Conservation (phyloP, 2,888 invertebrate genomes). For the Trachelus iudaicus region DNA sequence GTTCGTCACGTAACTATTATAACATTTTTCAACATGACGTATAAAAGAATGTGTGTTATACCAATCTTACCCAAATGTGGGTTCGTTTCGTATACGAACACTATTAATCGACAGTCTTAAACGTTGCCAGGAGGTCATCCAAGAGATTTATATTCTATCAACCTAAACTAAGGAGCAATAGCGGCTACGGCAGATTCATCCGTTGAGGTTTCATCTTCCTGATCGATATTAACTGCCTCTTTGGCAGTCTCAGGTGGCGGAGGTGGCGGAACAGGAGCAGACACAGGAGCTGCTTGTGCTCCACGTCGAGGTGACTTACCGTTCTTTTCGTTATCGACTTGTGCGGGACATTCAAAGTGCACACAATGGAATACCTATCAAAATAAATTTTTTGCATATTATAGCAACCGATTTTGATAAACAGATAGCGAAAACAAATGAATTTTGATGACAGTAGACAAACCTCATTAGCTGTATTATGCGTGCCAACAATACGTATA, state of each 20-base stretch:
- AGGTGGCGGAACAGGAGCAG: conserved; percentile 22
- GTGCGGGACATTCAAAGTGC: conserved; percentile 95
- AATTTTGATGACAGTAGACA: conserved; percentile 24
- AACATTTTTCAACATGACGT: background rate
- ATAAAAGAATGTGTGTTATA: background rate
- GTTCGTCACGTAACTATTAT: background rate
- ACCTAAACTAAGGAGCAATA: conserved; percentile 26
- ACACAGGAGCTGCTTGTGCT: conserved; percentile 3
- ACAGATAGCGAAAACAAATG: conserved; percentile 5
- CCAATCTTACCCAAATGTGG: background rate
- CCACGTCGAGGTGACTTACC: conserved; percentile 42
- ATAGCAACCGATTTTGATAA: background rate
- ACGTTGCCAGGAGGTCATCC: conserved; percentile 1
- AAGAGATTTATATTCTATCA: background rate
- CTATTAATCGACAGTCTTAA: conserved; percentile 5
- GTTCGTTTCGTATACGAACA: background rate
- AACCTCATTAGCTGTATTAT: conserved; percentile 97
- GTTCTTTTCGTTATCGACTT: conserved; percentile 55
- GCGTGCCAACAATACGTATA: conserved; percentile 94
- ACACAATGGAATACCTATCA: conserved; percentile 94
- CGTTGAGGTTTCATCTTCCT: conserved; percentile 43
- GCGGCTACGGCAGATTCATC: conserved; percentile 35
- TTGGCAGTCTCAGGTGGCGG: conserved; percentile 53
- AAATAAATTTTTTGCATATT: conserved; percentile 10
- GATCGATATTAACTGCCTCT: conserved; percentile 54